Conservation (phyloP, 1,140 invertebrate genomes). For the Drosophila yakuba region DNA sequence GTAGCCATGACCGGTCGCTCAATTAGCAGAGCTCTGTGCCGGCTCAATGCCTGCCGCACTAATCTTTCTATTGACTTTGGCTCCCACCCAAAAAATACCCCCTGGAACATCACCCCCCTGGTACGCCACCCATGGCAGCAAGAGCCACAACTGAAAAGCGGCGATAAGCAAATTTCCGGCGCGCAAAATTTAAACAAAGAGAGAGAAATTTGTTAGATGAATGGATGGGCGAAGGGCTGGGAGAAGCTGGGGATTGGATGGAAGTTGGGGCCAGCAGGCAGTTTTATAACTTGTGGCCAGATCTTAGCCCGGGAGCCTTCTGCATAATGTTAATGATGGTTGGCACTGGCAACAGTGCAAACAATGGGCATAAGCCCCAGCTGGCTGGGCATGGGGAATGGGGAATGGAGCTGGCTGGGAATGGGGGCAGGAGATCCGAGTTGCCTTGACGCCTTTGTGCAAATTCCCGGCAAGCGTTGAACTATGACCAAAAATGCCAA, state of each 20-base stretch:
- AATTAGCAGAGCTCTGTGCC: conserved; percentile 71
- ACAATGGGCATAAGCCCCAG: conserved; percentile 68
- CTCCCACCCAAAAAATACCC: neutral
- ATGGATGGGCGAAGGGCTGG: neutral
- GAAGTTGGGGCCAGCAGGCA: conserved; percentile 22
- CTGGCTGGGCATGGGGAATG: conserved; percentile 1
- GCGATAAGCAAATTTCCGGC: conserved; percentile 81
- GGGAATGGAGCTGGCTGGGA: neutral
- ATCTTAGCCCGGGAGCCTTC: conserved; percentile 34
- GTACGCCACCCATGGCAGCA: conserved; percentile 7
- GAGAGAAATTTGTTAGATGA: conserved; percentile 50
- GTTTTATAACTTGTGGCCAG: conserved; percentile 73
- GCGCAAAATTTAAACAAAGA: conserved; percentile 77
- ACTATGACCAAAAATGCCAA: conserved; percentile 68
- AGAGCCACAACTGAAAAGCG: conserved; percentile 65
- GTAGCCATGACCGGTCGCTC: conserved; percentile 75
- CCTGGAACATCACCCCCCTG: neutral
- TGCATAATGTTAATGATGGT: conserved; percentile 56
- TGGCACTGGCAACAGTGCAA: conserved; percentile 72
- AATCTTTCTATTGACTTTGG: conserved; percentile 79
- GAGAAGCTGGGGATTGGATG: neutral
- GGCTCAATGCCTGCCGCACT: conserved; percentile 56
- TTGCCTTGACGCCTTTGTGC: conserved; percentile 75
- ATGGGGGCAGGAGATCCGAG: conserved; percentile 6
- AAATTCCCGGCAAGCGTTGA: conserved; percentile 61